These are phyloP conservation scores for Platycheirus rosarum DNA, from an alignment of 2,888 invertebrate genomes.

Conservation along the genomic window DNA sequence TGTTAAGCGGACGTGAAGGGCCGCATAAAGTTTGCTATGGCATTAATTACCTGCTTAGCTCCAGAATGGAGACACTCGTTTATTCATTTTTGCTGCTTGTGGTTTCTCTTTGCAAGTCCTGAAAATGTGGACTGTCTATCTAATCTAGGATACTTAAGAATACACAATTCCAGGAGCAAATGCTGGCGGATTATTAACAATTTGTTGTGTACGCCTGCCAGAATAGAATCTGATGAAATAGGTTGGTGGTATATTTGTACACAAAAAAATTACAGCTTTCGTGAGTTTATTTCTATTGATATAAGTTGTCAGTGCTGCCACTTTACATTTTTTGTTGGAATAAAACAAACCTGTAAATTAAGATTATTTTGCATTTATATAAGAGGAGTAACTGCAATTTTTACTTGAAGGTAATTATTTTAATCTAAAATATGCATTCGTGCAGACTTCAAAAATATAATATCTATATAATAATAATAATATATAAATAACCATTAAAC, in stretches of 20 bases:
- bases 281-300: background rate
- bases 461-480: no score
- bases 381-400: no score
- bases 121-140: conserved; percentile 5
- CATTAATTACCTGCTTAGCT: conserved; percentile 57
- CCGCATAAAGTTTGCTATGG: conserved; percentile 18
- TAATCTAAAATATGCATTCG: no score
- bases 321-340: no score
- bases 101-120: background rate
- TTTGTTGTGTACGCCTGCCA: conserved; percentile 24
- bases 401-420: no score
- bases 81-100: background rate
- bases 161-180: conserved; percentile 17
- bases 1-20: conserved; percentile 27
- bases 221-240: conserved; percentile 55
- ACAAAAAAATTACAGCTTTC: background rate
- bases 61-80: conserved; percentile 5
- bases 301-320: background rate
- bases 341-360: no score
- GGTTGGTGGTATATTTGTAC: conserved; percentile 27
- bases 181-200: conserved; percentile 55
- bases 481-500: no score
- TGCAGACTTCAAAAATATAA: no score
- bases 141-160: conserved; percentile 45
- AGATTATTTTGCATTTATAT: no score